Evolutionary conservation across 1,140 invertebrate genomes (phyloP).

Genomic region (Helicoverpa zea): DNA sequence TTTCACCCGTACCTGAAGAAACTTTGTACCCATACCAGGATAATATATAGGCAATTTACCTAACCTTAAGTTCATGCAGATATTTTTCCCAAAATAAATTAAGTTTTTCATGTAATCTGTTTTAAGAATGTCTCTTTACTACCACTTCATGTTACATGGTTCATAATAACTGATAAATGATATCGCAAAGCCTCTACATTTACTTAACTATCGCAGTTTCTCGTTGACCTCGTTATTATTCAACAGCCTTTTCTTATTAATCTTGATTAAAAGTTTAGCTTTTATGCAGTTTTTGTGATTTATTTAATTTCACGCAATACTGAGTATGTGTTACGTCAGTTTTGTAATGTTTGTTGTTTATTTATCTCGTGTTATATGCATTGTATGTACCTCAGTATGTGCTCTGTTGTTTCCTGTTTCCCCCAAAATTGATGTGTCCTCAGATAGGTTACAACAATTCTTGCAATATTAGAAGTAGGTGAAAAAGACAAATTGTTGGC

Average conservation of each 20-base stretch:
- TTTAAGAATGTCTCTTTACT: background rate
- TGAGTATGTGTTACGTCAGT: slow-evolving; percentile 8
- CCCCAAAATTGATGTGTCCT: too few relatives aligned
- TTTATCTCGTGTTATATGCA: too few relatives aligned
- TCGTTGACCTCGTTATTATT: slow-evolving; percentile 14
- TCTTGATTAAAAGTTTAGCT: slow-evolving; percentile 22
- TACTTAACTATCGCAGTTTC: slow-evolving; percentile 21
- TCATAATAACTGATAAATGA: background rate
- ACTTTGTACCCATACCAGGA: too few relatives aligned
- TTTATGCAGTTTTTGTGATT: slow-evolving; percentile 6
- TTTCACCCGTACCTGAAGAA: too few relatives aligned
- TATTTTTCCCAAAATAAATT: background rate
- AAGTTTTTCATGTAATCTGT: too few relatives aligned
- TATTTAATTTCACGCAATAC: slow-evolving; percentile 1
- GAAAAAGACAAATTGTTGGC: too few relatives aligned
- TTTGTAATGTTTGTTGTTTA: background rate
- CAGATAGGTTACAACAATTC: too few relatives aligned
- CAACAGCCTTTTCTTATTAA: slow-evolving; percentile 16
- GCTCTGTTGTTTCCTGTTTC: too few relatives aligned
- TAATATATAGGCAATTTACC: background rate
- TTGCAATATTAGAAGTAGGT: too few relatives aligned
- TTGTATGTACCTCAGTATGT: too few relatives aligned
- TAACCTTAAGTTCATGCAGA: background rate
- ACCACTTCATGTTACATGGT: background rate
- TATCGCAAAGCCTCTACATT: slow-evolving; percentile 18